Evolutionary conservation across 2,113 vertebrate genomes (phyloP), one percentile per base, ranked within the genome.

Genomic region (Xiphorhynchus elegans): DNA sequence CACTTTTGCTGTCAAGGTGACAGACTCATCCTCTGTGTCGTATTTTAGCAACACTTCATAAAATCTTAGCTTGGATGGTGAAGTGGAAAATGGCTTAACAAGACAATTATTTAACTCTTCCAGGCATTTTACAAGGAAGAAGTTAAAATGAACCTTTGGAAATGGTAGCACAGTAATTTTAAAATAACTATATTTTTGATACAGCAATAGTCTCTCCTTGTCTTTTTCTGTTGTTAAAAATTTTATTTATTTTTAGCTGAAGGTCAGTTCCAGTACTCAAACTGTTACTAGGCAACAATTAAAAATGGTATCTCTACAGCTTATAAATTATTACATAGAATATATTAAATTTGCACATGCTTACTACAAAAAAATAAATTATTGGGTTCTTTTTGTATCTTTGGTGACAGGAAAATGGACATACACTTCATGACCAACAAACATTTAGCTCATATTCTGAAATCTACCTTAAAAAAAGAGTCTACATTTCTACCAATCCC

Each of bases 241-340:
- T 87, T 93, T 85, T 89, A 78, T 96, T 90, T 76, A 59, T 68
- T 91, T 97, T 92, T 94, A 93, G 68, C 67, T 93, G 79, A 84
- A 90, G 91, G 94, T 91, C 83, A 92, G 11, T 94, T 95, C 59
- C 55, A 68, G 77, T 95, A 83, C 58, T 88, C 59, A 73, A 88
- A 79, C 92, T 94, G 96, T 98, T 97, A 97, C 96, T 96, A 98
- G 93, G 95, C 96, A 98, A 98, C 97, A 96, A 95, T 97, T 97
- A 97, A 97, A 95, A 97, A 89, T 77, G 63, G 74, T 93, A 79
- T 94, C 59, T 93, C 85, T 95, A 55, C 39, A 90, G 50, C 80
- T 93, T 96, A 94, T 82, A 79, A 89, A 96, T 91, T 97, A 94
- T 89, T 85, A 35, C 68, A 81, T 20, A 78, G 53, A 83, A 47